A percentile compares a stretch with the other conserved stretches of the same genome.
Evolutionary conservation across 2,888 invertebrate genomes (phyloP).

Genomic region (Drosophila rellima): DNA sequence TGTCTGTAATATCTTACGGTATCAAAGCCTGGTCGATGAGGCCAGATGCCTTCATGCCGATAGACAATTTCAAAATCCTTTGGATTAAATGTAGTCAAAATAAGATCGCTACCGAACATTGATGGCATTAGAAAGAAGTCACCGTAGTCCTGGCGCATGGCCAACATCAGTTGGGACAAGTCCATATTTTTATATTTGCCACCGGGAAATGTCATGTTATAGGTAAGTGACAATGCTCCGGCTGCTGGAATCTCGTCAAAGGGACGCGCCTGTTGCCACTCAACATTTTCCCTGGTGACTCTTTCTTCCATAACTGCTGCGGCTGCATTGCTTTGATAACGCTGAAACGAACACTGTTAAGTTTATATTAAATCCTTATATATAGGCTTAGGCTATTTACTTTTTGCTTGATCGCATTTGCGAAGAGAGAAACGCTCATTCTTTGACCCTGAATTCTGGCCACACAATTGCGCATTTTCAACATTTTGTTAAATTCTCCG

Average conservation of each 20-base stretch:
- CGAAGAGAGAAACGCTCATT: not conserved
- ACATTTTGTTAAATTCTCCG: slow-evolving; percentile 27
- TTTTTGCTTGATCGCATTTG: not conserved
- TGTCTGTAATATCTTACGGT: slow-evolving; percentile 85
- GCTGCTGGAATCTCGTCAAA: slow-evolving; percentile 71
- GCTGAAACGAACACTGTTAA: slow-evolving; percentile 34
- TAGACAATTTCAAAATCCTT: slow-evolving; percentile 86
- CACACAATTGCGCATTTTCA: slow-evolving; percentile 25
- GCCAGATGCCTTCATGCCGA: slow-evolving; percentile 86
- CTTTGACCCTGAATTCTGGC: slow-evolving; percentile 9
- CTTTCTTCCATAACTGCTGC: slow-evolving; percentile 4
- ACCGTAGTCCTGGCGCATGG: slow-evolving; percentile 80
- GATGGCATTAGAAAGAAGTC: slow-evolving; percentile 84
- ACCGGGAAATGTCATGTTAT: slow-evolving; percentile 68
- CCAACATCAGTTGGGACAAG: slow-evolving; percentile 41
- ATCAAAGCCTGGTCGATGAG: slow-evolving; percentile 84
- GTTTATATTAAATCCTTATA: not conserved
- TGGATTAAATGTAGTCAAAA: slow-evolving; percentile 86
- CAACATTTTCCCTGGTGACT: slow-evolving; percentile 30
- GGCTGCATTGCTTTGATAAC: slow-evolving; percentile 53
- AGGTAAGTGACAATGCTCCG: slow-evolving; percentile 38
- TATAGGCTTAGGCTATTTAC: slow-evolving; percentile 12
- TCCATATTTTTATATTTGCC: slow-evolving; percentile 75
- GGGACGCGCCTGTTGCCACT: slow-evolving; percentile 76
- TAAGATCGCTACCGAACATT: slow-evolving; percentile 71